phyloP scores from a whole-genome alignment of 2,888 invertebrate genomes.

The Gymnocheta viridis region DNA sequence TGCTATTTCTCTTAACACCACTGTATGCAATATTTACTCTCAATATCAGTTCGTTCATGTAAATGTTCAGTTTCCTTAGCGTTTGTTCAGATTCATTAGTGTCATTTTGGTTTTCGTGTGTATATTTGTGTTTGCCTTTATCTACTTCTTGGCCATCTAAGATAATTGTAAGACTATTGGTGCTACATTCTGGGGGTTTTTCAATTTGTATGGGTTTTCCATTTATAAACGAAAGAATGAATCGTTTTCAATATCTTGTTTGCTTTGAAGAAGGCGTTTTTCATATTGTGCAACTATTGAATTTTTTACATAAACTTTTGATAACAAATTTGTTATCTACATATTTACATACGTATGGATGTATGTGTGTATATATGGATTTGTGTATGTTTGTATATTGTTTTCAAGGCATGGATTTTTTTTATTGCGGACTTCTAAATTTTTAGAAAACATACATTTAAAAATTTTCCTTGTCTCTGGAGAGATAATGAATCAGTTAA shows the following conservation, averaged over 20 bases:
- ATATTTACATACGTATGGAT: neutral
- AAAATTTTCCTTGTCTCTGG: neutral
- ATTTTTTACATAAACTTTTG: constrained; percentile 30
- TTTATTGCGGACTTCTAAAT: neutral
- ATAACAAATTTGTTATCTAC: constrained; percentile 39
- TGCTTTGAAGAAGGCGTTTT: constrained; percentile 44
- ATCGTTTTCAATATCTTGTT: constrained; percentile 16
- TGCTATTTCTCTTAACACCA: neutral
- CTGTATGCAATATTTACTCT: constrained; percentile 37
- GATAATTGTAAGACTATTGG: neutral
- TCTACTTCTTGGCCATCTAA: constrained; percentile 22
- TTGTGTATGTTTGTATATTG: no score
- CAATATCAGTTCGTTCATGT: constrained; percentile 49
- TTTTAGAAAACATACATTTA: neutral
- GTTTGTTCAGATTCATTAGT: constrained; percentile 46
- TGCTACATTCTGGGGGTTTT: constrained; percentile 10
- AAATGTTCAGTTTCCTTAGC: constrained; percentile 24
- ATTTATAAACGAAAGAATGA: neutral
- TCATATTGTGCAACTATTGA: constrained; percentile 16
- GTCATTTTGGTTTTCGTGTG: constrained; percentile 5
- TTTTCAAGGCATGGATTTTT: neutral
- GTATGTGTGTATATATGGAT: no score
- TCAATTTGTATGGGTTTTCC: neutral
- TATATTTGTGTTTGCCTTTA: neutral
- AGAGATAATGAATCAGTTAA: constrained; percentile 35